A percentile compares a stretch with the other conserved stretches of the same genome.
phyloP scores from a whole-genome alignment of 2,888 invertebrate genomes.

The Limnephilus marmoratus region DNA sequence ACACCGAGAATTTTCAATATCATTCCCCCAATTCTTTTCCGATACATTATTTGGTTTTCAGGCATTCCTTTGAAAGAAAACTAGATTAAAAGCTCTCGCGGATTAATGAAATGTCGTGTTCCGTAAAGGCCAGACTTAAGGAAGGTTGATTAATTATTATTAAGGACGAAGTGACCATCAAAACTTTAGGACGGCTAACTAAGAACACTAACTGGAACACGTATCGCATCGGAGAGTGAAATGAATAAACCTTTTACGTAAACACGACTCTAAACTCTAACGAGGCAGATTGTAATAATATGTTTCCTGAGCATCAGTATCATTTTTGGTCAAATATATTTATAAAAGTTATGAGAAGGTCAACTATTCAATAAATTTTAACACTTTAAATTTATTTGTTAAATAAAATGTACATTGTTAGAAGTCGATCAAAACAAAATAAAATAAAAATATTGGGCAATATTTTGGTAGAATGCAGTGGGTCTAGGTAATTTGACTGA shows the following conservation, averaged over 20 bases:
- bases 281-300: too few relatives aligned
- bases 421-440: too few relatives aligned
- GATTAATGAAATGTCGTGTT: constrained; percentile 7
- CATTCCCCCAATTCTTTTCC: background rate
- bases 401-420: too few relatives aligned
- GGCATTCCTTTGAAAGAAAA: constrained; percentile 19
- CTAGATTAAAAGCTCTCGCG: constrained; percentile 12
- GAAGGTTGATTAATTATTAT: constrained; percentile 11
- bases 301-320: too few relatives aligned
- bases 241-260: background rate
- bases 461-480: too few relatives aligned
- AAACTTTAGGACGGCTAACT: background rate
- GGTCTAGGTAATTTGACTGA: too few relatives aligned
- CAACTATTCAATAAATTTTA: too few relatives aligned
- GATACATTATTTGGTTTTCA: constrained; percentile 13
- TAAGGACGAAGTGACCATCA: background rate
- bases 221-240: background rate
- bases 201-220: background rate
- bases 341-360: too few relatives aligned
- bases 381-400: too few relatives aligned
- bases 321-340: too few relatives aligned
- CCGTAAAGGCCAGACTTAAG: background rate
- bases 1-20: background rate
- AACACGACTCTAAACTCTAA: background rate
- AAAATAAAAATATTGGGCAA: too few relatives aligned